Percentiles rank a stretch among this genome's conserved stretches.
phyloP scores from a whole-genome alignment of 2,888 invertebrate species.

The Petrophora chlorosata region DNA sequence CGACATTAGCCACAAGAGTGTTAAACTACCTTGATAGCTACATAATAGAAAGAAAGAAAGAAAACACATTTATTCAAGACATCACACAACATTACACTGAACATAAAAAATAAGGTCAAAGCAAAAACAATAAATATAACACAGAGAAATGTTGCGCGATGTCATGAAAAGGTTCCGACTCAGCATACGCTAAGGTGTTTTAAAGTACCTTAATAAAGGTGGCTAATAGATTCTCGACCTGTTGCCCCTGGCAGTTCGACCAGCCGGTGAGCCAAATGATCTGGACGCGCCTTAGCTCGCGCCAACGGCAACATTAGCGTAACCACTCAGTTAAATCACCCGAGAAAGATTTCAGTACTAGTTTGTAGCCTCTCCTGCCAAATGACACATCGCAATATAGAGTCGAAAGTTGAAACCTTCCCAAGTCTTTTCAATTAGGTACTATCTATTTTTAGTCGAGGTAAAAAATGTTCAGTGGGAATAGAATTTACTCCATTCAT shows the following conservation, averaged over 20 bases:
- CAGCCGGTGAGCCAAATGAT: constrained; percentile 63
- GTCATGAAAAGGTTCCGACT: too few relatives aligned
- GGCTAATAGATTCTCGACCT: constrained; percentile 44
- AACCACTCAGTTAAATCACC: constrained; percentile 25
- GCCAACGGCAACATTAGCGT: constrained; percentile 48
- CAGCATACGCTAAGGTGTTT: too few relatives aligned
- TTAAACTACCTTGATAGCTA: too few relatives aligned
- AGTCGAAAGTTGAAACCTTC: constrained; percentile 12
- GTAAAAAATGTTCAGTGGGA: constrained; percentile 12
- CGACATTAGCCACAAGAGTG: too few relatives aligned
- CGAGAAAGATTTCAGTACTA: constrained; percentile 31
- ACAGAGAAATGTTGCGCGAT: too few relatives aligned
- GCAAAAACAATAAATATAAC: too few relatives aligned
- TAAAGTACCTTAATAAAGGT: constrained; percentile 15
- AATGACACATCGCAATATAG: constrained; percentile 27
- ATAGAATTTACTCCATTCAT: constrained; percentile 22
- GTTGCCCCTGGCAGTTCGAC: constrained; percentile 64
- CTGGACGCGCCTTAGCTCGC: constrained; percentile 43
- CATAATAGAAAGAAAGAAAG: too few relatives aligned
- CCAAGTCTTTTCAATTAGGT: constrained; percentile 12
- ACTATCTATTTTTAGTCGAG: constrained; percentile 9
- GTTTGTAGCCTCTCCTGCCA: constrained; percentile 28
- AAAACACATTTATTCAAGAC: too few relatives aligned
- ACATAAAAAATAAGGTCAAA: too few relatives aligned
- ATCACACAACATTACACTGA: too few relatives aligned